A percentile compares a stretch with the other conserved stretches of the same genome.
phyloP scores from a whole-genome alignment of 2,113 vertebrate genomes.

The Ibidorhyncha struthersii region DNA sequence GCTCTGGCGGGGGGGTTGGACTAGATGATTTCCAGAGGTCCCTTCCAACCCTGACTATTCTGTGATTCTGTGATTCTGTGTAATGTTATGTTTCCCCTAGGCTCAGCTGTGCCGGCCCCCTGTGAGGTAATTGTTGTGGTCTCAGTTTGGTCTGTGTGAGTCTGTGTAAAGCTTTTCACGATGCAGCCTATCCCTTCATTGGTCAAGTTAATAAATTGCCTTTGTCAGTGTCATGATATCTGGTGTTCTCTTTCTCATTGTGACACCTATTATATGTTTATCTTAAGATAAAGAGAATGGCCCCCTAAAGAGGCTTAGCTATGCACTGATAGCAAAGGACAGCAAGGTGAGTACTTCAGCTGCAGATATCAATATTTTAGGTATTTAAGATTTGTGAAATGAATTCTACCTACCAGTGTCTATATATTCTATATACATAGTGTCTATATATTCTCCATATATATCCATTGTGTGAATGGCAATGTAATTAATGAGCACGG shows the following conservation, averaged over 20 bases:
- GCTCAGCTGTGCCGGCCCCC: neutral
- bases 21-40: too few species aligned
- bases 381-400: neutral
- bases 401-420: neutral
- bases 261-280: neutral
- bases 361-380: neutral
- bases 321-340: neutral
- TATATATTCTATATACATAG: neutral
- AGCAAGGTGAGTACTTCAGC: neutral
- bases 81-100: neutral
- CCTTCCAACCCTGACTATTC: too few species aligned
- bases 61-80: too few species aligned
- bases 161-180: neutral
- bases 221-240: neutral
- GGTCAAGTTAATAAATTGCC: neutral
- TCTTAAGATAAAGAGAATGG: neutral
- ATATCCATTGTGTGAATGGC: neutral
- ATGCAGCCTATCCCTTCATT: neutral
- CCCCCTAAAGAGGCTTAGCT: neutral
- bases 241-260: neutral
- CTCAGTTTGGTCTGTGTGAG: neutral
- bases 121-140: neutral
- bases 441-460: neutral
- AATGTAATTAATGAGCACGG: neutral
- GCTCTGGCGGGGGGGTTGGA: too few species aligned